Evolutionary conservation across 2,888 invertebrate genomes (phyloP).

Genomic region (Amiota minor): DNA sequence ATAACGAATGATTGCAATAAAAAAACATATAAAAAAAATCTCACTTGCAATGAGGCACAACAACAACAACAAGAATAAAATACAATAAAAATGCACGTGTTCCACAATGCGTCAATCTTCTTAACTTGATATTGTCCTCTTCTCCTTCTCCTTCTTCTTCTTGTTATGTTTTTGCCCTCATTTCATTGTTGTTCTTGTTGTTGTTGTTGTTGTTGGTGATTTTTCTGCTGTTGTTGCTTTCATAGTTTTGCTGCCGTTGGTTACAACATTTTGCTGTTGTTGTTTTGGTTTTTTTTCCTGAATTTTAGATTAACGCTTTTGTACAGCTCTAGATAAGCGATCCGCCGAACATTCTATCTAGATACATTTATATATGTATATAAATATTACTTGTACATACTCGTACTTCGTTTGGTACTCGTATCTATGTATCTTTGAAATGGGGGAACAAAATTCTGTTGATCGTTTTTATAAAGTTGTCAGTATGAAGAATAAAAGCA

Average conservation of each 20-base stretch:
- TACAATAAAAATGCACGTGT: constrained; percentile 25
- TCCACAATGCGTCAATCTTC: constrained; percentile 36
- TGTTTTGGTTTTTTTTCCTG: neutral
- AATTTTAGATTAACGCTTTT: constrained; percentile 22
- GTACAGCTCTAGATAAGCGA: constrained; percentile 22
- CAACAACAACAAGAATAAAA: neutral
- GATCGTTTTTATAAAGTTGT: neutral
- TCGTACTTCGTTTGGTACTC: too few relatives aligned
- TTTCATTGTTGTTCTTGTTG: constrained; percentile 51
- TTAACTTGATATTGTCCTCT: neutral
- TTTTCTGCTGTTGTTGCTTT: constrained; percentile 12
- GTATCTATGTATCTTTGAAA: too few relatives aligned
- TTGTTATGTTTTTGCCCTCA: constrained; percentile 2
- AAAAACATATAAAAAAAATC: neutral
- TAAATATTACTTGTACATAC: neutral
- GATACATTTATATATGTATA: neutral
- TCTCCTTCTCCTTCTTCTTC: constrained; percentile 31
- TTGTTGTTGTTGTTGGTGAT: constrained; percentile 19
- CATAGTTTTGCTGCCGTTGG: too few relatives aligned
- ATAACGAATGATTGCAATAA: constrained; percentile 65
- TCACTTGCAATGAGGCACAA: neutral
- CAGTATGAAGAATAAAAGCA: neutral
- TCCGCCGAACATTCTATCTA: neutral
- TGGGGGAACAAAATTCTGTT: too few relatives aligned
- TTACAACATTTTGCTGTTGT: constrained; percentile 33